A percentile compares a stretch with the other conserved stretches of the same genome.
Evolutionary conservation across 2,113 vertebrate genomes (phyloP).

Genomic region (Stomatorhinus ivindoensis): DNA sequence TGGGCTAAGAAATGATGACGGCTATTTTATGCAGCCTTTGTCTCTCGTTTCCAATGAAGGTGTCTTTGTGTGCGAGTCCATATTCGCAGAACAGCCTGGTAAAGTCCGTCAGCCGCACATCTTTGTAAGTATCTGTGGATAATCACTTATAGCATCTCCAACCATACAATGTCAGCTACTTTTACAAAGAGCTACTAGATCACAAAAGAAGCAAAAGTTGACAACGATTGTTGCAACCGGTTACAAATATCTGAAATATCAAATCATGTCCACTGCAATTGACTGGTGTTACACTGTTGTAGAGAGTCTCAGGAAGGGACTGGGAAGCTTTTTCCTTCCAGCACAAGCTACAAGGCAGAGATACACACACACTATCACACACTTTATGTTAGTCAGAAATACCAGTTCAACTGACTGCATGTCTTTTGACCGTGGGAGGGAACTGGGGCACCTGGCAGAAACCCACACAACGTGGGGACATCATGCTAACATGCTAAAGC

Average conservation of each 20-base stretch:
- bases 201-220: no score
- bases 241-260: not conserved
- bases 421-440: not conserved
- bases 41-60: slow-evolving; percentile 37
- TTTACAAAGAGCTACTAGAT: not conserved
- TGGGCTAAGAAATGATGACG: not conserved
- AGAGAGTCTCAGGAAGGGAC: not conserved
- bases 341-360: not conserved
- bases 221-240: not conserved
- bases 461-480: not conserved
- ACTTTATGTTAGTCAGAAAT: not conserved
- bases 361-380: not conserved
- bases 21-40: not conserved
- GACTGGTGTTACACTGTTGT: not conserved
- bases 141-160: not conserved
- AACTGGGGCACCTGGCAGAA: not conserved
- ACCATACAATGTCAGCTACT: not conserved
- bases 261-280: not conserved
- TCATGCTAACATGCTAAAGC: not conserved
- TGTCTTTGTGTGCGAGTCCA: slow-evolving; percentile 45
- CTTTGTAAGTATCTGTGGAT: slow-evolving; percentile 64
- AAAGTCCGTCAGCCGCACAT: slow-evolving; percentile 48
- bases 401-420: not conserved
- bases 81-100: slow-evolving; percentile 59
- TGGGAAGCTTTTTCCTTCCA: not conserved